Evolutionary conservation across 2,113 vertebrate genomes (phyloP).

Genomic region (Lamprotornis superbus): DNA sequence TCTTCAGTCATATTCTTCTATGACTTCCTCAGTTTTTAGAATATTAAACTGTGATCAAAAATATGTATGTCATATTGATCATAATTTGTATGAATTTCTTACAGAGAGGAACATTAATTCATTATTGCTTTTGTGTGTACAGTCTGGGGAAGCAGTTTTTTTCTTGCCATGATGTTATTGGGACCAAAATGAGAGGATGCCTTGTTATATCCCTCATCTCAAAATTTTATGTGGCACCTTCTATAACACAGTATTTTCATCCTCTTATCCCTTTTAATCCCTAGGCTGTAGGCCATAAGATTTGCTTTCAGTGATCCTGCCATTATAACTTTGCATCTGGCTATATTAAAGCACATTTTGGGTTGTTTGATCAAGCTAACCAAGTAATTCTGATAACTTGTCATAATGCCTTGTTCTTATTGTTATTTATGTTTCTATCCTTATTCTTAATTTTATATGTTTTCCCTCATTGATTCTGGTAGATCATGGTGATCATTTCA

Average conservation of each 20-base stretch:
- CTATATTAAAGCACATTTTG: not conserved
- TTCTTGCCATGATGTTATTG: not conserved
- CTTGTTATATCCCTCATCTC: not conserved
- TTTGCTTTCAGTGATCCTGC: not conserved
- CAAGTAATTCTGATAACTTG: not conserved
- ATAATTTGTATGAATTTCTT: not conserved
- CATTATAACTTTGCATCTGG: not conserved
- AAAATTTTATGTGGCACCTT: not conserved
- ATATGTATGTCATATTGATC: not conserved
- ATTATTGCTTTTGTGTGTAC: not conserved
- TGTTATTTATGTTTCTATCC: not conserved
- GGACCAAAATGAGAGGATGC: not conserved
- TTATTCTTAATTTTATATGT: not conserved
- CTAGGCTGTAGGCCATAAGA: not conserved
- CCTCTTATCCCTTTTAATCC: not conserved
- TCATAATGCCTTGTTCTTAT: not conserved
- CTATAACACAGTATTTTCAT: not conserved
- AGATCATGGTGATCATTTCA: not conserved
- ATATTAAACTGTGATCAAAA: not conserved
- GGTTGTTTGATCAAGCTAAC: not conserved
- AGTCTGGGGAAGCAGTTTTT: not conserved
- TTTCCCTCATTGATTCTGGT: not conserved
- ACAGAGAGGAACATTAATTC: not conserved
- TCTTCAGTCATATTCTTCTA: not conserved
- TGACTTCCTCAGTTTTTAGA: not conserved